Evolutionary conservation across 1,140 invertebrate species (phyloP), one percentile per base, ranked within the genome.

Genomic region (Phortica variegata): DNA sequence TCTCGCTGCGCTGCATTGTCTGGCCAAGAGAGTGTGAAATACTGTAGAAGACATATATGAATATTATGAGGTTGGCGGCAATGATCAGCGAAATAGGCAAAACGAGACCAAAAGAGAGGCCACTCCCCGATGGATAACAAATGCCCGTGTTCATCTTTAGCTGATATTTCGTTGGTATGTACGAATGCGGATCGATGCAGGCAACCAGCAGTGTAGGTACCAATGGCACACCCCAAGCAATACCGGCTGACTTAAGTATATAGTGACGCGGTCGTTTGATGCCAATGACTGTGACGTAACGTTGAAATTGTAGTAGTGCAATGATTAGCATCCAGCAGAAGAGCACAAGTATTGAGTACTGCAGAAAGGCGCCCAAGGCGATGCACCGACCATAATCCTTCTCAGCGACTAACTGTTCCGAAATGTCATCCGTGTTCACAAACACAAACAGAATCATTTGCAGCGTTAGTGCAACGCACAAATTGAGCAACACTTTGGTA

Each of bases 321-420:
- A 84, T 82, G 13, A 85, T 78, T 26, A 85, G 60, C 83, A 85
- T 85, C 84, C 84, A 86, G 60, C 79, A 79, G 61, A 85, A 85
- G 49, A 83, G 79, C 3, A 83, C 77, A 15, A 85, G 56, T 23
- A 85, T 79, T 5, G 81, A 79, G 60, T 85, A 86, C 61, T 86
- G 84, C 29, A 85, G 56, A 26, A 80, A 36, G 5, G 77, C 77
- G 4, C 84, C 84, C 15, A 83, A 50, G 17, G 75, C 53, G 20
- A 82, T 70, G 48, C 80, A 83, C 1, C 52, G 56, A 31, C 57
- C 50, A 18, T 44, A 60, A 3, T 55, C 47, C 7, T 56, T 13
- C 0, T 48, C 13, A 1, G 52, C 43, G 3, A 43, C 29, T 4
- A 58, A 7, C 9, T 44, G 12, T 16, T 41, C 19, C 6, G 52